Evolutionary conservation across 2,797 vertebrate genomes (phyloP).

Genomic region (Aselliscus stoliczkanus): DNA sequence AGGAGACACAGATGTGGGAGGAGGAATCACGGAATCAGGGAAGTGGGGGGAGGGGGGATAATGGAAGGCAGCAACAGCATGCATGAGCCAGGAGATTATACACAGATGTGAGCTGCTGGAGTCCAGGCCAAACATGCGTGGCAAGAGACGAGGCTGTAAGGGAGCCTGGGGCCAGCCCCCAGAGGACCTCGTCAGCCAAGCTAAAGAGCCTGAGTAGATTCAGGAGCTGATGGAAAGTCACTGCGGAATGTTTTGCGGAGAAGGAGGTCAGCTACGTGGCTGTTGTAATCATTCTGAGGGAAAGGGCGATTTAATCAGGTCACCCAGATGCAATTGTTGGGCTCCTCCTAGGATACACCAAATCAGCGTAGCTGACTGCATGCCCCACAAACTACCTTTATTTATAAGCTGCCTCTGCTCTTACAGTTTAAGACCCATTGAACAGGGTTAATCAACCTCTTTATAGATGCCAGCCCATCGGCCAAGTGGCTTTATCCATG

Average conservation of each 20-base stretch:
- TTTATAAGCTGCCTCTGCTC: background rate
- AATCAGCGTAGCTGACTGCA: background rate
- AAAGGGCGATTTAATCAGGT: background rate
- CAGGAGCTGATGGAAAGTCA: background rate
- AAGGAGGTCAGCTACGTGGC: background rate
- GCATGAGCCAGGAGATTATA: background rate
- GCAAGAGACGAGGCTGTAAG: background rate
- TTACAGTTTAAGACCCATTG: conserved; percentile 11
- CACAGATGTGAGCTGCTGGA: fast-evolving
- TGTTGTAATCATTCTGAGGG: background rate
- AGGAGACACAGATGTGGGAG: background rate
- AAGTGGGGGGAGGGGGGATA: no score
- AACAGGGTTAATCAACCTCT: background rate
- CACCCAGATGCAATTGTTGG: background rate
- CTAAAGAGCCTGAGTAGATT: background rate
- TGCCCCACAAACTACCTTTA: background rate
- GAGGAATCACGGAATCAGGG: background rate
- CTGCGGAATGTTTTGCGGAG: background rate
- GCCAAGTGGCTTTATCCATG: background rate
- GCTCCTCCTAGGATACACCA: background rate
- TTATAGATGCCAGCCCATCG: background rate
- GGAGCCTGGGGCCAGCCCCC: background rate
- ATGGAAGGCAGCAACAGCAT: background rate
- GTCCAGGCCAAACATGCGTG: background rate
- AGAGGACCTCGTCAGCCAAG: background rate